Evolutionary conservation across 2,888 invertebrate species (phyloP).

Genomic region (Malthinus flaveolus): DNA sequence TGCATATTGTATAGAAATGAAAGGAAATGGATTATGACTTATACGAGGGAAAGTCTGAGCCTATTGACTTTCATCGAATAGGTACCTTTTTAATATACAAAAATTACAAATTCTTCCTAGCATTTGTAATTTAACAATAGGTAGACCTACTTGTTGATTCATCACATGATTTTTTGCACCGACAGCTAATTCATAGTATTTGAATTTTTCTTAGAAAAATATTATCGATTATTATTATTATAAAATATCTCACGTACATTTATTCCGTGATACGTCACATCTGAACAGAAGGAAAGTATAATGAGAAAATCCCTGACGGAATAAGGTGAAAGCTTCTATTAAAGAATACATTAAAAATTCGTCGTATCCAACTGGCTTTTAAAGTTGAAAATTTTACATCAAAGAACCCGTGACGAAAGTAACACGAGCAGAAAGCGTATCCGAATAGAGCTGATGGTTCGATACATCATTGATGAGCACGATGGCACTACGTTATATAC

Average conservation of each 20-base stretch:
- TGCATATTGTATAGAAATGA: too few relatives aligned
- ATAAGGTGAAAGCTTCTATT: conserved; percentile 23
- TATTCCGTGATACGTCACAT: conserved; percentile 8
- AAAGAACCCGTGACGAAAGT: conserved; percentile 34
- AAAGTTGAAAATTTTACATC: conserved; percentile 35
- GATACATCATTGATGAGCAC: conserved; percentile 30
- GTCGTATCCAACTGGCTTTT: conserved; percentile 32
- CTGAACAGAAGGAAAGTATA: conserved; percentile 13
- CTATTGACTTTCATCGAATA: too few relatives aligned
- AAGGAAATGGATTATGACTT: too few relatives aligned
- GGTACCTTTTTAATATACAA: too few relatives aligned
- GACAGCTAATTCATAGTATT: too few relatives aligned
- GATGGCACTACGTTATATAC: too few relatives aligned
- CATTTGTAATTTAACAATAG: too few relatives aligned
- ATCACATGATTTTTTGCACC: too few relatives aligned
- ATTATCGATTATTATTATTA: background rate
- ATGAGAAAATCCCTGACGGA: conserved; percentile 17
- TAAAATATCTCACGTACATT: conserved; percentile 2
- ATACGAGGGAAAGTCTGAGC: too few relatives aligned
- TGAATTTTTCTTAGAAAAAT: too few relatives aligned
- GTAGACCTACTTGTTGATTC: too few relatives aligned
- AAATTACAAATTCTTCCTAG: too few relatives aligned
- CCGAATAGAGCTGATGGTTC: conserved; percentile 18
- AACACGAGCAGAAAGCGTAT: conserved; percentile 23
- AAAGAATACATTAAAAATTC: conserved; percentile 29